Base-by-base conservation (phyloP, 2,888 invertebrate genomes). In the Tiliacea citrago region DNA sequence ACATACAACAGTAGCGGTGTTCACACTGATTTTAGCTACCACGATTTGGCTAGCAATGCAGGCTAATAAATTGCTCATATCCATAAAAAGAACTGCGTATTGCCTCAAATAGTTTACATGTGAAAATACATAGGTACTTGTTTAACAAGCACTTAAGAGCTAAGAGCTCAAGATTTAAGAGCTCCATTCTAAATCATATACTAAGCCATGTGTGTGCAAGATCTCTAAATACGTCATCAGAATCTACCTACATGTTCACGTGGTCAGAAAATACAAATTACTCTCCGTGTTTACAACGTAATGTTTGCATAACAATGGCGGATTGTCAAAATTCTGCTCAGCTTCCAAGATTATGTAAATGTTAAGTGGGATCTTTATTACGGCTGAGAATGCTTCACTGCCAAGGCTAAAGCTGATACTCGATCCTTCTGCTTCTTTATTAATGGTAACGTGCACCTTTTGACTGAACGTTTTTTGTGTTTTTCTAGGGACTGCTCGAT, bases 401-500 rank as follows among this genome's bases (percentile, higher is more conserved):
- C 88, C 90, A 92, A 91, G 89, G 91, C 88, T 90, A 90, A 93
- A 92, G 91, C 94, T 90, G 88, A 91, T 92, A 91, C 91, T 90
- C 83, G 61, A 76, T 86, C 79, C 75, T 84, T 80, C 39, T 66
- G 58, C 35, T 61, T 35, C 10, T 61, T 65, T 51, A 45, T 47
- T 47, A 39, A 53, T 35, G 5, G 47, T 18, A 12, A 88, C 89
- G 88, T 93, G 93, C 91, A 92, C 89, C 90, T 90, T 86, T 89
- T 84, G 55, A 73, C 62, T 0, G 35, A 65, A 39, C 42, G 35
- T 16, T 68, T 68, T 66, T 55, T 29, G 21, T 7, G 45, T 47
- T 3, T 18, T 51, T 75, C 47, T 16, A 49, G 42, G 13, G 0
- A 24, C 53, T 58, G 7, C 4, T 16, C 42, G 4, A 18, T 29